A percentile compares a stretch with the other conserved stretches of the same genome.
These are phyloP conservation scores for Phenacoccus solenopsis DNA, from an alignment of 1,140 invertebrate species.

Conservation along the genomic window DNA sequence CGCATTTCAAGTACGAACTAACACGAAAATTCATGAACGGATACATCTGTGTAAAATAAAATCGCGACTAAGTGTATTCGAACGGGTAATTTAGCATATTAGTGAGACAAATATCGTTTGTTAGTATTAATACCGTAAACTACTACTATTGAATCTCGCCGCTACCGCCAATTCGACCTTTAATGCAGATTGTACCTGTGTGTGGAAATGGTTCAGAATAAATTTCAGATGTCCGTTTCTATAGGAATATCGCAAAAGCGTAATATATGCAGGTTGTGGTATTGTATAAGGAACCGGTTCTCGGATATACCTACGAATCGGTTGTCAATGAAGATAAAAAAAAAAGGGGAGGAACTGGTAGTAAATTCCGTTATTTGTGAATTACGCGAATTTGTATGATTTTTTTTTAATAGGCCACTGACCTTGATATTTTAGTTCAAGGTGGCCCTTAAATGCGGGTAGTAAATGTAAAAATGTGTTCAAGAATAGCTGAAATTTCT, in stretches of 20 bases:
- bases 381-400: neutral
- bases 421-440: slow-evolving; percentile 2
- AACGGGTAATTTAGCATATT: neutral
- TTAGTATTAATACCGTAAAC: neutral
- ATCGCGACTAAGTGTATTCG: neutral
- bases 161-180: neutral
- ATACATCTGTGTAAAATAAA: neutral
- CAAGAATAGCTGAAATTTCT: neutral
- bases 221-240: neutral
- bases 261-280: too few species aligned
- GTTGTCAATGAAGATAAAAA: neutral
- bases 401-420: neutral
- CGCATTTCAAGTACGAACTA: neutral
- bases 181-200: neutral
- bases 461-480: neutral
- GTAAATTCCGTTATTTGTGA: neutral
- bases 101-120: neutral
- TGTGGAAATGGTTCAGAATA: neutral
- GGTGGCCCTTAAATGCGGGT: neutral
- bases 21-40: neutral
- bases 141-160: neutral
- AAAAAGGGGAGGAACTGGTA: neutral
- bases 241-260: neutral
- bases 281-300: neutral
- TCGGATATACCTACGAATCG: neutral